phyloP scores from a whole-genome alignment of 2,888 invertebrate species.

The Cheilosia scutellata region DNA sequence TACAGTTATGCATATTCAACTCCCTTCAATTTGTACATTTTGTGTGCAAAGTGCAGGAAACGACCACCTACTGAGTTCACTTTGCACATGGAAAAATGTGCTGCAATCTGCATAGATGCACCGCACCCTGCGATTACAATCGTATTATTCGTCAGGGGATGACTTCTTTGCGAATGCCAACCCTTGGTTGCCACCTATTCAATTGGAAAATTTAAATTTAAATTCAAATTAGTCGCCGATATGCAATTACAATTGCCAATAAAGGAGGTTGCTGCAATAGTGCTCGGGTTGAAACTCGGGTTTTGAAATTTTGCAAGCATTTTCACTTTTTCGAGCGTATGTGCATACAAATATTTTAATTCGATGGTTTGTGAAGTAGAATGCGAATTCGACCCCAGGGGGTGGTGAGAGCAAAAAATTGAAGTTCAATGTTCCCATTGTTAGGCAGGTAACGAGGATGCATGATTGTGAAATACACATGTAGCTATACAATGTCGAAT shows the following conservation, averaged over 20 bases:
- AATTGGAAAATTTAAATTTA: conserved; percentile 77
- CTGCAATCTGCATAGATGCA: conserved; percentile 39
- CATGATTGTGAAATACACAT: conserved; percentile 14
- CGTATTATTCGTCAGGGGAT: conserved; percentile 47
- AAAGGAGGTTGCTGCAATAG: conserved; percentile 39
- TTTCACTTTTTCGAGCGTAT: conserved; percentile 46
- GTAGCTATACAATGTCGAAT: conserved; percentile 18
- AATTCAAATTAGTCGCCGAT: conserved; percentile 77
- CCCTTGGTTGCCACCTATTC: conserved; percentile 65
- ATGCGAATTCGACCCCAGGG: background rate
- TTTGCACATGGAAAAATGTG: conserved; percentile 44
- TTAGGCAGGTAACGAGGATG: conserved; percentile 28
- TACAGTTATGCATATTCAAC: conserved; percentile 37
- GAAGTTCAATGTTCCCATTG: conserved; percentile 70
- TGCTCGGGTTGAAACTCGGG: background rate
- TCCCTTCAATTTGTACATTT: conserved; percentile 56
- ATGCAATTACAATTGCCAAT: conserved; percentile 74
- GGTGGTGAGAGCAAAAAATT: conserved; percentile 31
- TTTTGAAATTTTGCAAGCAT: conserved; percentile 29
- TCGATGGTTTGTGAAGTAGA: conserved; percentile 51
- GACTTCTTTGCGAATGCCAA: conserved; percentile 39
- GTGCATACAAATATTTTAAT: conserved; percentile 54
- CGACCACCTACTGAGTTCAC: conserved; percentile 26
- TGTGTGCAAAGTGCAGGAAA: conserved; percentile 60
- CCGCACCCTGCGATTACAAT: conserved; percentile 52